Evolutionary conservation across 2,113 vertebrate species (phyloP).

Genomic region (Cololabis saira): DNA sequence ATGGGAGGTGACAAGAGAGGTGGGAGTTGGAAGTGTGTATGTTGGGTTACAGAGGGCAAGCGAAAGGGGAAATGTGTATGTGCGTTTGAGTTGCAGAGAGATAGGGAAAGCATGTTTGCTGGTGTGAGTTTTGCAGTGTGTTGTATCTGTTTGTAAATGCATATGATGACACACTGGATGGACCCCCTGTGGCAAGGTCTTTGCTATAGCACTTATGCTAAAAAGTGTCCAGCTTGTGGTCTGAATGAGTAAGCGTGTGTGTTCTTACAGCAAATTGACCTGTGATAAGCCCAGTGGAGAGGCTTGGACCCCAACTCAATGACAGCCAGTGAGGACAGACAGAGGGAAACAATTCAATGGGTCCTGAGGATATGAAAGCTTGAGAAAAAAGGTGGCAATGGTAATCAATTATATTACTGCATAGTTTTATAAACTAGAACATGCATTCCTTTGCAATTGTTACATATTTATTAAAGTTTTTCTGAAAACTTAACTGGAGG

Average conservation of each 20-base stretch:
- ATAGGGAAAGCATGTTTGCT: constrained; percentile 65
- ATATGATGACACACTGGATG: constrained; percentile 58
- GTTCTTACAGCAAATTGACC: constrained; percentile 88
- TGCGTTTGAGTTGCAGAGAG: constrained; percentile 61
- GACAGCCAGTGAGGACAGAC: constrained; percentile 90
- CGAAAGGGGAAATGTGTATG: constrained; percentile 66
- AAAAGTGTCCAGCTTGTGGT: constrained; percentile 62
- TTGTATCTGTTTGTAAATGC: constrained; percentile 71
- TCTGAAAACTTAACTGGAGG: neutral
- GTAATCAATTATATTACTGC: constrained; percentile 25
- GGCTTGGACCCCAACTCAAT: constrained; percentile 87
- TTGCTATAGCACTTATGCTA: constrained; percentile 67
- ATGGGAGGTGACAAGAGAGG: constrained; percentile 80
- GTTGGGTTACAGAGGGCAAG: constrained; percentile 77
- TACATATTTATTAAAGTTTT: neutral
- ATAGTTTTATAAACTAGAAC: constrained; percentile 5
- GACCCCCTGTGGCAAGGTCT: constrained; percentile 71
- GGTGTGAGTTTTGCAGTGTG: constrained; percentile 46
- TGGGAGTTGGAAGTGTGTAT: constrained; percentile 74
- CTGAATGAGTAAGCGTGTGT: constrained; percentile 42
- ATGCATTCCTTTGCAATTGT: neutral
- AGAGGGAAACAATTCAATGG: constrained; percentile 78
- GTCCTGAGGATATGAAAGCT: constrained; percentile 29
- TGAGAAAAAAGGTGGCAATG: constrained; percentile 2
- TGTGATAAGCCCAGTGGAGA: constrained; percentile 90